Base-by-base conservation (phyloP, 2,113 vertebrate genomes). In the Phoxinus phoxinus region DNA sequence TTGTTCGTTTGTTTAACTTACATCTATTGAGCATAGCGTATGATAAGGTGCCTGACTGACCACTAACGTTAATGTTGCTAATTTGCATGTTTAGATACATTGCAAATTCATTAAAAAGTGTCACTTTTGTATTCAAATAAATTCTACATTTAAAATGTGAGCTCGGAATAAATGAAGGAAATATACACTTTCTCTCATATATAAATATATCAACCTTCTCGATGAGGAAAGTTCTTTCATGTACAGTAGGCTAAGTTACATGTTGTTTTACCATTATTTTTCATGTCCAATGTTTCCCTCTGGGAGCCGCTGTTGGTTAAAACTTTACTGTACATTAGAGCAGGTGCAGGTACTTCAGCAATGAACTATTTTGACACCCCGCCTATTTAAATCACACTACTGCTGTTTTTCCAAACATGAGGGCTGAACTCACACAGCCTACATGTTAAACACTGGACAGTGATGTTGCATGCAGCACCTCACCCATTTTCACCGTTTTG, bases 251-350 rank as follows among this genome's bases (percentile, higher is more conserved):
- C 35, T 35, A n/a, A n/a, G n/a, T n/a, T n/a, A n/a, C 37, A 72
- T 30, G 25, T 30, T 37, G 30, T 58, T 25, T 73, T 74, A 25
- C 13, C 25, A 15, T 6, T 30, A 30, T 72, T 41, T 44, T 72
- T 41, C 11, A 30, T 65, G 78, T 74, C 23, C 19, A n/a, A 4
- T 30, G 51, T 69, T 81, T 69, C 23, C 86, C 89, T 90, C 83
- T 35, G 83, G 87, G 83, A 83, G 89, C 35, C 79, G 82, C 89
- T 88, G 83, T 85, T 87, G 84, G 80, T 67, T 81, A 61, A 63
- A 44, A 21, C 41, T 72, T 72, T 2, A 63, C 15, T 51, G 23
- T 35, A 37, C 9, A 59, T 23, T 13, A 2, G 25, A 69, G 25
- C 87, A 88, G 87, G 84, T 85, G 80, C 79, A 74, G 41, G 51